These are phyloP conservation scores for Heliconius himera DNA, from an alignment of 1,140 invertebrate species.

Conservation along the genomic window DNA sequence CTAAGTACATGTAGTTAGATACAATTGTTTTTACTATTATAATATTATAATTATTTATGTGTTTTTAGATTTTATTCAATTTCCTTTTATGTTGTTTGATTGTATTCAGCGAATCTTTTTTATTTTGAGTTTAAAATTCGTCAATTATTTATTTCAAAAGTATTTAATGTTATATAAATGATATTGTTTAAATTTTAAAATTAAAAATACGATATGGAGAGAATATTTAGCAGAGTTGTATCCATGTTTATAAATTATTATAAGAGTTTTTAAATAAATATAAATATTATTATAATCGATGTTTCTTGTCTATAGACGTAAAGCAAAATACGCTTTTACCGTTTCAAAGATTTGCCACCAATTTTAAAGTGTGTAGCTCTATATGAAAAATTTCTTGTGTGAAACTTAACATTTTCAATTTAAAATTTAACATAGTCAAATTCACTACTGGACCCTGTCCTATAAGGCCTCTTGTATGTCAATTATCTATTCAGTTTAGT, in stretches of 20 bases:
- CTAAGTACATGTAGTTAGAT: constrained; percentile 13
- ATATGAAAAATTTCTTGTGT: background rate
- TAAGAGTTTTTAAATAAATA: constrained; percentile 31
- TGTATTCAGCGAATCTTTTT: background rate
- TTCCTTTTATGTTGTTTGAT: background rate
- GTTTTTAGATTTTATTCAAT: background rate
- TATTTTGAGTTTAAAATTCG: background rate
- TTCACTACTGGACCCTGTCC: background rate
- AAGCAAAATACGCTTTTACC: constrained; percentile 39
- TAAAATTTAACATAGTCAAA: background rate
- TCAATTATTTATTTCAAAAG: background rate
- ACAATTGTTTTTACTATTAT: background rate
- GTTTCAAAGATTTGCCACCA: background rate
- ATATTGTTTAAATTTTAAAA: background rate
- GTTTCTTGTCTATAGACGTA: constrained; percentile 26
- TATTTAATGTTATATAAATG: background rate
- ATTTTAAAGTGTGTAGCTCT: background rate
- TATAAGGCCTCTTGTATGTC: background rate
- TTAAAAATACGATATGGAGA: background rate
- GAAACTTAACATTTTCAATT: too few relatives aligned
- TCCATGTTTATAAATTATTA: constrained; percentile 30
- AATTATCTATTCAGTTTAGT: background rate
- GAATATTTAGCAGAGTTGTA: constrained; percentile 11
- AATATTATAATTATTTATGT: background rate
- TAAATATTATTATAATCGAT: constrained; percentile 29